Evolutionary conservation across 2,797 vertebrate species (phyloP).

Genomic region (Cossypha niveicapilla): DNA sequence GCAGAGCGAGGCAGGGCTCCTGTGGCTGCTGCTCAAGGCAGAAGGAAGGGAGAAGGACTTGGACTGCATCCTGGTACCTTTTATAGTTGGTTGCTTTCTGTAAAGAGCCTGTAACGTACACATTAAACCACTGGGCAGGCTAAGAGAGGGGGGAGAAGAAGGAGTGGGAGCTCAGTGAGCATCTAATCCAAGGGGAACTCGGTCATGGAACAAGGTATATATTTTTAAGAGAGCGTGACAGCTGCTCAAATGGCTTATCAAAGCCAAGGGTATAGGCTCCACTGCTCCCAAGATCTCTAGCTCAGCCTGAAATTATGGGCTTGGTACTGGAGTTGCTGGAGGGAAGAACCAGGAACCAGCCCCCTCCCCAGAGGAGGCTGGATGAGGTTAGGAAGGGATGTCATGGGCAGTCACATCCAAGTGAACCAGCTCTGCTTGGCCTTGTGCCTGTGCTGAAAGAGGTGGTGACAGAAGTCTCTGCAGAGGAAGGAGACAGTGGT

Average conservation of each 20-base stretch:
- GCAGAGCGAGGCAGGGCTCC: background rate
- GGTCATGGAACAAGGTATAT: background rate
- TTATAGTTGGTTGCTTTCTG: conserved; percentile 46
- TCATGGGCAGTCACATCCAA: background rate
- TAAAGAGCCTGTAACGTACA: conserved; percentile 28
- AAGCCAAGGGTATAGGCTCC: background rate
- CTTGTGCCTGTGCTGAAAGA: background rate
- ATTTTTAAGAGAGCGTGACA: background rate
- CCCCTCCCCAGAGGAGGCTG: background rate
- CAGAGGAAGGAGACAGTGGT: background rate
- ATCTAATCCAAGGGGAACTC: background rate
- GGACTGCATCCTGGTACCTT: conserved; percentile 40
- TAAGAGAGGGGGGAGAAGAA: background rate
- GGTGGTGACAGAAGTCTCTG: background rate
- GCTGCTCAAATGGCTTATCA: background rate
- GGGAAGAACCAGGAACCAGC: background rate
- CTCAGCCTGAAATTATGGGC: background rate
- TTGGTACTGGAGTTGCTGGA: background rate
- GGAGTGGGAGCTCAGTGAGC: background rate
- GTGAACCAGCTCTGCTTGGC: background rate
- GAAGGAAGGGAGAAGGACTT: conserved; percentile 10
- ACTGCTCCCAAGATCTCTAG: background rate
- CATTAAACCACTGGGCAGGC: conserved; percentile 7
- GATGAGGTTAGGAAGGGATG: background rate
- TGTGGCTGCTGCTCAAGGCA: background rate